Base-by-base conservation (phyloP, 2,888 invertebrate genomes). In the Barypeithes pellucidus region DNA sequence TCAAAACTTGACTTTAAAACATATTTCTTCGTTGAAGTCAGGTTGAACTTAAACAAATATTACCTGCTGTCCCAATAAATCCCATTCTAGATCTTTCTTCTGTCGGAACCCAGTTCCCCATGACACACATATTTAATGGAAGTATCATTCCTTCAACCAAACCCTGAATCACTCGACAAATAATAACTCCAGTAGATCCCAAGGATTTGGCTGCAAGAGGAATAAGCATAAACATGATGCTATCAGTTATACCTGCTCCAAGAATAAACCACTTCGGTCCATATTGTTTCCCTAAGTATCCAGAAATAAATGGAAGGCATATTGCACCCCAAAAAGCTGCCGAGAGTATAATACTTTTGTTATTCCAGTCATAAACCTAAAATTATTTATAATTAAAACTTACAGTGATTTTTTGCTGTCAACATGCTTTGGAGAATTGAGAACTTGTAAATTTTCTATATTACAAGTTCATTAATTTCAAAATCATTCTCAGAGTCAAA, bases 301-400 rank as follows among this genome's bases (percentile, higher is more conserved):
- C 92, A 0, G 90, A 90, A 0, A 92, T 91, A 0, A 94, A 85
- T 85, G 94, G 94, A 18, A 92, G 90, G 4, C 92, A 78, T 0
- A 93, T 88, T 82, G 94, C 94, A 1, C 94, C 94, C 93, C 93
- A 93, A 84, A 94, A 94, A 84, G 94, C 94, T 0, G 94, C 92
- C 9, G 93, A 93, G 8, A 93, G 85, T 45, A 94, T 88, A 67
- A 90, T 80, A 12, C 47, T 63, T 24, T 16, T 61, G 43, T 76
- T 71, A 1, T 62, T 22, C 73, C 76, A 76, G 9, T 67, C 60
- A 24, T 76, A 76, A n/a, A 62, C 45, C 71, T 75, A 20, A 43
- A 72, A 73, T 45, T 33, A 24, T 14, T 36, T 2, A 22, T 14
- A 60, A 7, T n/a, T n/a, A n/a, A n/a, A n/a, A n/a, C n/a, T n/a